A percentile compares a stretch with the other conserved stretches of the same genome.
These are phyloP conservation scores for Tiliacea citrago DNA, from an alignment of 2,888 invertebrate genomes.

Conservation along the genomic window DNA sequence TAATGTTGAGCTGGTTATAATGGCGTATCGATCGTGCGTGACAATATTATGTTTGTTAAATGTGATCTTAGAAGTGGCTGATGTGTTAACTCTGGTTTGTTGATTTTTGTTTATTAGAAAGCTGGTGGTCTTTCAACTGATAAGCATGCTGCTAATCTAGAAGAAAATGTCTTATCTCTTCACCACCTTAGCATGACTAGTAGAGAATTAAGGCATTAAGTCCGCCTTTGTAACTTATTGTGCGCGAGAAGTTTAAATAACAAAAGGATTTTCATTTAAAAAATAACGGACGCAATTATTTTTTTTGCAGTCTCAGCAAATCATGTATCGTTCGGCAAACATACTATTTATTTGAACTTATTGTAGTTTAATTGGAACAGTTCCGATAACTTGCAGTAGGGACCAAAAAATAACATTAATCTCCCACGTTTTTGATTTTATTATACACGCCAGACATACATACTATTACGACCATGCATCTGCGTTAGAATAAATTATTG, in stretches of 20 bases:
- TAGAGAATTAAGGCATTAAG: no score
- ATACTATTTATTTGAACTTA: not conserved
- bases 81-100: slow-evolving; percentile 76
- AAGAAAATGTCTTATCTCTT: no score
- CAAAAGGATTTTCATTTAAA: not conserved
- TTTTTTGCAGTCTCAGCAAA: not conserved
- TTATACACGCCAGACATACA: not conserved
- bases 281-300: not conserved
- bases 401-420: not conserved
- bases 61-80: slow-evolving; percentile 76
- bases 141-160: not conserved
- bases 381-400: not conserved
- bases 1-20: slow-evolving; percentile 38
- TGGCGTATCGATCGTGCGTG: slow-evolving; percentile 71
- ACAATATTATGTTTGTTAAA: slow-evolving; percentile 76
- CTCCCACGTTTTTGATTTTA: not conserved
- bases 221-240: no score
- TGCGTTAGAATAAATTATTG: not conserved
- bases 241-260: no score
- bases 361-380: not conserved
- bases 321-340: not conserved
- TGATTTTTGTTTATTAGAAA: not conserved
- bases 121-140: not conserved
- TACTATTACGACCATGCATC: not conserved
- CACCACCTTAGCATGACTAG: no score